phyloP scores from a whole-genome alignment of 2,113 vertebrate species.

The Nipponia nippon region DNA sequence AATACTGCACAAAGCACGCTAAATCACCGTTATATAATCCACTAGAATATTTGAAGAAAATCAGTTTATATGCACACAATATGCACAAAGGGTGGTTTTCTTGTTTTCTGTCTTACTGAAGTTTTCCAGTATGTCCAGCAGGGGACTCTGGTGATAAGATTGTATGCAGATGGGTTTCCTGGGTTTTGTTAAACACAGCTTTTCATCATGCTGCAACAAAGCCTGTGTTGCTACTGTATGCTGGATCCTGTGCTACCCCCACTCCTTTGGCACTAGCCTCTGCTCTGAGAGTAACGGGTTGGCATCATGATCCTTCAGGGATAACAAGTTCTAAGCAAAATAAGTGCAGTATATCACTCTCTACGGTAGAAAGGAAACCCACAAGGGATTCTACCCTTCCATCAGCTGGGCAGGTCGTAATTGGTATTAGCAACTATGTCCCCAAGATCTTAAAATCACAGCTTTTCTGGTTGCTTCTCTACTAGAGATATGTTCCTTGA shows the following conservation, averaged over 20 bases:
- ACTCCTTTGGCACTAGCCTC: not conserved
- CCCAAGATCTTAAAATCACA: not conserved
- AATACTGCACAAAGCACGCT: not conserved
- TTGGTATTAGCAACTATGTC: not conserved
- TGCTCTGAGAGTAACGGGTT: not conserved
- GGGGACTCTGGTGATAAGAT: not conserved
- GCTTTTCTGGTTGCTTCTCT: not conserved
- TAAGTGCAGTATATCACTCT: not conserved
- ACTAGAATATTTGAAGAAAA: not conserved
- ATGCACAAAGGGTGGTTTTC: rapidly evolving
- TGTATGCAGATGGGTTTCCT: not conserved
- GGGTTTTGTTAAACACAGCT: not conserved
- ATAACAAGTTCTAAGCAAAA: not conserved
- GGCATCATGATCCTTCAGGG: not conserved
- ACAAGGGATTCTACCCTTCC: not conserved
- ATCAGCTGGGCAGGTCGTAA: not conserved
- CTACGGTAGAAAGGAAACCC: not conserved
- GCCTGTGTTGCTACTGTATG: not conserved
- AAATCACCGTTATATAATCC: not conserved
- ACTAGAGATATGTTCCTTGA: not conserved
- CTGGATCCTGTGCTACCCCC: not conserved
- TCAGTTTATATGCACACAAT: rapidly evolving
- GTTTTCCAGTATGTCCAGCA: not conserved
- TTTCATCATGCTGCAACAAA: not conserved
- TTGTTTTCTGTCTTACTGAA: not conserved